These are phyloP conservation scores for Apamea crenata DNA, from an alignment of 2,888 invertebrate genomes.

Conservation along the genomic window DNA sequence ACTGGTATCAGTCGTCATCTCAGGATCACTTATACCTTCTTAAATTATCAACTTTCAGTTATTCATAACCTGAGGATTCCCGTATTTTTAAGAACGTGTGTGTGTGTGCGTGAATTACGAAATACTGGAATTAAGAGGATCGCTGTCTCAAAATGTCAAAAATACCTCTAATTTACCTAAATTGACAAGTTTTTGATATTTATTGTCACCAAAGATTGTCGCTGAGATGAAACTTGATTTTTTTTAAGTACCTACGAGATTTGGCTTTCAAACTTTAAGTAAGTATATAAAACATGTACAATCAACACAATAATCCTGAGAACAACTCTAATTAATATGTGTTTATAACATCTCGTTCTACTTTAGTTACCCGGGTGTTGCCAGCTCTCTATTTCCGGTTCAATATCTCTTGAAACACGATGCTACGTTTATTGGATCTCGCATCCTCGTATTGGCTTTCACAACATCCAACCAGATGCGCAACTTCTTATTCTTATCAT, in stretches of 20 bases:
- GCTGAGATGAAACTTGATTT: background rate
- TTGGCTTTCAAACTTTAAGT: background rate
- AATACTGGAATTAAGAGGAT: too few species aligned
- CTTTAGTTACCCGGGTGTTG: constrained; percentile 39
- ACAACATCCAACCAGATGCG: constrained; percentile 4
- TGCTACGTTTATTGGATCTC: constrained; percentile 33
- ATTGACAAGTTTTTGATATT: too few species aligned
- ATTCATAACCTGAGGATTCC: background rate
- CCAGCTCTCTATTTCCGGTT: constrained; percentile 32
- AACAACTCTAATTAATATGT: constrained; percentile 18
- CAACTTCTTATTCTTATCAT: constrained; percentile 12
- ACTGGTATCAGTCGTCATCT: background rate
- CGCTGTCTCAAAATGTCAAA: too few species aligned
- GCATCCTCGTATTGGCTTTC: constrained; percentile 16
- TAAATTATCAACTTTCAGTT: background rate
- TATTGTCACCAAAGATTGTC: too few species aligned
- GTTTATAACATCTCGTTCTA: constrained; percentile 22
- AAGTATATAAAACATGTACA: background rate
- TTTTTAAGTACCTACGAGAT: too few species aligned
- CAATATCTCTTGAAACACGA: constrained; percentile 43
- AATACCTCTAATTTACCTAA: too few species aligned
- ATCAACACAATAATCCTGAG: background rate
- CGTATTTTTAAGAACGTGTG: too few species aligned
- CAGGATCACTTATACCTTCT: background rate
- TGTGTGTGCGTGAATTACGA: too few species aligned